Conservation (phyloP, 2,113 vertebrate genomes). For the Coreoperca whiteheadi region DNA sequence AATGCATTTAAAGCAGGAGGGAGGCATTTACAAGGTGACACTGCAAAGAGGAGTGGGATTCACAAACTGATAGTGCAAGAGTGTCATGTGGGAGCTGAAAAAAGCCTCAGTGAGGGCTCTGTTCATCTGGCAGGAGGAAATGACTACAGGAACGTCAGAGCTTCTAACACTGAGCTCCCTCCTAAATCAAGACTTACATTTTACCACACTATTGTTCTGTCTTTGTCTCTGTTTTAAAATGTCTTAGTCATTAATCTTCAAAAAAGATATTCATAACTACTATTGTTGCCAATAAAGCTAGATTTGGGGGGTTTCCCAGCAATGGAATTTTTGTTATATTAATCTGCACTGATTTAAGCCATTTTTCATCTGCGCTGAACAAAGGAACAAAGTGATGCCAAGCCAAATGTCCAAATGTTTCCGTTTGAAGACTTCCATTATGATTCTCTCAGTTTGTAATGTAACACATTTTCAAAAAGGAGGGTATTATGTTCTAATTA, state of each 20-base stretch:
- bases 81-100: conserved; percentile 40
- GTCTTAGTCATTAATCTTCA: conserved; percentile 57
- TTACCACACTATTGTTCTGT: conserved; percentile 19
- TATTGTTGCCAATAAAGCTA: conserved; percentile 53
- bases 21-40: conserved; percentile 74
- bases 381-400: conserved; percentile 57
- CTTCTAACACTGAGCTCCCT: conserved; percentile 11
- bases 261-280: conserved; percentile 45
- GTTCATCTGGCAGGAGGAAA: conserved; percentile 51
- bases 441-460: conserved; percentile 43
- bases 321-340: conserved; percentile 48
- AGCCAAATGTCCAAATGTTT: conserved; percentile 66
- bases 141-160: conserved; percentile 21
- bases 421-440: conserved; percentile 56
- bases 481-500: conserved; percentile 38
- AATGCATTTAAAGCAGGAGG: conserved; percentile 46
- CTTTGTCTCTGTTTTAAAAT: conserved; percentile 46
- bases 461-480: conserved; percentile 37
- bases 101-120: conserved; percentile 17
- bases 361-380: conserved; percentile 68
- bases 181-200: conserved; percentile 31
- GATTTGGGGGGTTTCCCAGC: conserved; percentile 62
- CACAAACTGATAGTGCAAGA: conserved; percentile 44
- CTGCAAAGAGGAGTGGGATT: conserved; percentile 57
- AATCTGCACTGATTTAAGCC: conserved; percentile 46